Evolutionary conservation across 2,888 invertebrate species (phyloP).

Genomic region (Nephrotoma guestfalica): DNA sequence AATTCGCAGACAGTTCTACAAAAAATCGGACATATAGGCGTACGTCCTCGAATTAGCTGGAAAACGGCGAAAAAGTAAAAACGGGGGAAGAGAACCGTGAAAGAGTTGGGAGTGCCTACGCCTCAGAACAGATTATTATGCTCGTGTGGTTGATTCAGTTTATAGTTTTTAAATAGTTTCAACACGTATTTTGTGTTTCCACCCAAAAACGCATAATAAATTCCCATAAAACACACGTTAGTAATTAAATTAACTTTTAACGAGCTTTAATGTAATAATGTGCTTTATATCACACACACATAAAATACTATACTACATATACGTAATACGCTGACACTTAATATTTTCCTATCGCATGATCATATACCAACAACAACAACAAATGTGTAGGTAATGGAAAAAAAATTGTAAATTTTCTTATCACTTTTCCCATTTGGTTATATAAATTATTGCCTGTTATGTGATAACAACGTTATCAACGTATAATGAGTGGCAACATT

Average conservation of each 20-base stretch:
- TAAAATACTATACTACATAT: not conserved
- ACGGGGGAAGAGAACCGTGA: too few species aligned
- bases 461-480: not conserved
- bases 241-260: not conserved
- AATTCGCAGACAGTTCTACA: too few species aligned
- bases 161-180: too few species aligned
- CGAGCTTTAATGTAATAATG: not conserved
- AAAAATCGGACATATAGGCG: too few species aligned
- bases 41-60: too few species aligned
- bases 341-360: not conserved
- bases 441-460: not conserved
- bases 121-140: too few species aligned
- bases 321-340: not conserved
- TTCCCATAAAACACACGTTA: not conserved
- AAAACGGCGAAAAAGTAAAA: too few species aligned
- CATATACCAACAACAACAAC: not conserved
- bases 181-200: too few species aligned
- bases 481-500: not conserved
- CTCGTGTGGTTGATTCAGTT: too few species aligned
- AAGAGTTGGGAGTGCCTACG: too few species aligned
- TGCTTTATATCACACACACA: not conserved
- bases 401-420: not conserved
- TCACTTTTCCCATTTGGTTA: not conserved
- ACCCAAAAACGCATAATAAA: not conserved
- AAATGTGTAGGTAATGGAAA: not conserved